phyloP scores from a whole-genome alignment of 2,797 vertebrate genomes.

The Arremon aurantiirostris region DNA sequence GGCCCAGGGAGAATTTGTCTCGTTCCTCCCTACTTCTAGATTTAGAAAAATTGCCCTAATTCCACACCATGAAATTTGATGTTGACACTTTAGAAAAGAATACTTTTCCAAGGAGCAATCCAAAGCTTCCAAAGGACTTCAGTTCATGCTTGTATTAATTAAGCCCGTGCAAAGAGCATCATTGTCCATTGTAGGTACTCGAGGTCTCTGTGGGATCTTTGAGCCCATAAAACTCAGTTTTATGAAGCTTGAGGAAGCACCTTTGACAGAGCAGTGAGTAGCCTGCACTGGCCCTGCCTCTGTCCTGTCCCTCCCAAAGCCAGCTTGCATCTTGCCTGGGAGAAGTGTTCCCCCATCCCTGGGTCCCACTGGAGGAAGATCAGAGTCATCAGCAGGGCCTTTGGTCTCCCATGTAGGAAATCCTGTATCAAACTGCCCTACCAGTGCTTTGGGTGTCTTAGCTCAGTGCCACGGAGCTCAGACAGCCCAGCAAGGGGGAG shows the following conservation, averaged over 20 bases:
- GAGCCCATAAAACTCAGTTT: neutral
- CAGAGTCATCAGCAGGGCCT: accelerated
- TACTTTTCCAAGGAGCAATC: neutral
- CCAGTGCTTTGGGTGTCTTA: neutral
- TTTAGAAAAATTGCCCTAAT: neutral
- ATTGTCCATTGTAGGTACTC: neutral
- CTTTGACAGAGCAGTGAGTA: neutral
- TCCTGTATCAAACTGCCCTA: neutral
- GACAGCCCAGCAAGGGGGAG: accelerated
- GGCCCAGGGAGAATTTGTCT: neutral
- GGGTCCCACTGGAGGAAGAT: neutral
- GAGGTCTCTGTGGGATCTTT: neutral
- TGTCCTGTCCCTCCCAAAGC: neutral
- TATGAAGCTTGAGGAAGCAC: neutral
- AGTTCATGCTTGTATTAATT: neutral
- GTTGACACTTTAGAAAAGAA: neutral
- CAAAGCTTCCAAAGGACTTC: neutral
- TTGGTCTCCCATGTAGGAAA: neutral
- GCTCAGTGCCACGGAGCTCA: accelerated
- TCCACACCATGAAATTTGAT: neutral
- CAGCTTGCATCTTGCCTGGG: neutral
- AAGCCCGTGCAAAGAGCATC: neutral
- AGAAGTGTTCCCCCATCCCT: neutral
- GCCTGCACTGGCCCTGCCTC: neutral
- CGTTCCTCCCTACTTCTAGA: neutral